Evolutionary conservation across 30 jellyfish, hydroid and myxozoan genomes (phyloP).

Genomic region (Turritopsis dohrnii): DNA sequence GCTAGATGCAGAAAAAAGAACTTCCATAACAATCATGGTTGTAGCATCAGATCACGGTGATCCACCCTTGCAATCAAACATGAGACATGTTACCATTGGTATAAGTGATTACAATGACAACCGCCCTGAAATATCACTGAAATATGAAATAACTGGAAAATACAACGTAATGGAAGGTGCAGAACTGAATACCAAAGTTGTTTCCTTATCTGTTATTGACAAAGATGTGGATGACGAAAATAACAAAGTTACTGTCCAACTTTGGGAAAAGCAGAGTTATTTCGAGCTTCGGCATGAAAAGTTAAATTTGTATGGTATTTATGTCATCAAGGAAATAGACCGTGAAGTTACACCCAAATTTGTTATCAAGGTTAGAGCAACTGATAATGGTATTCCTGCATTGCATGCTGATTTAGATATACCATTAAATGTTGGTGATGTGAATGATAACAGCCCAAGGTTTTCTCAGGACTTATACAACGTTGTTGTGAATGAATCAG

Average conservation of each 20-base stretch:
- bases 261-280: conserved; percentile 25
- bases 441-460: conserved; percentile 73
- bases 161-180: conserved; percentile 63
- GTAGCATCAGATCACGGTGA: conserved; percentile 62
- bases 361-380: conserved; percentile 36
- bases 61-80: conserved; percentile 27
- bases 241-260: conserved; percentile 40
- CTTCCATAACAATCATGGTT: conserved; percentile 39
- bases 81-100: conserved; percentile 37
- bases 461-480: conserved; percentile 40
- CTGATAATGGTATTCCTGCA: conserved; percentile 71
- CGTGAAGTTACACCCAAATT: conserved; percentile 64
- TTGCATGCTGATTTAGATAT: conserved; percentile 9
- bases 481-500: conserved; percentile 56
- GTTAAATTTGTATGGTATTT: conserved; percentile 19
- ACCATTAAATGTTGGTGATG: conserved; percentile 66
- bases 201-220: conserved; percentile 47
- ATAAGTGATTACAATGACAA: conserved; percentile 78
- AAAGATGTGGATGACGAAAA: conserved; percentile 45
- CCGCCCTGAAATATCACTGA: conserved; percentile 42
- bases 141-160: conserved; percentile 38
- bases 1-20: conserved; percentile 55
- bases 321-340: conserved; percentile 51
- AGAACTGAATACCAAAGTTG: conserved; percentile 46
- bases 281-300: conserved; percentile 38